Conservation (phyloP, 2,113 vertebrate genomes). For the Grantiella picta region DNA sequence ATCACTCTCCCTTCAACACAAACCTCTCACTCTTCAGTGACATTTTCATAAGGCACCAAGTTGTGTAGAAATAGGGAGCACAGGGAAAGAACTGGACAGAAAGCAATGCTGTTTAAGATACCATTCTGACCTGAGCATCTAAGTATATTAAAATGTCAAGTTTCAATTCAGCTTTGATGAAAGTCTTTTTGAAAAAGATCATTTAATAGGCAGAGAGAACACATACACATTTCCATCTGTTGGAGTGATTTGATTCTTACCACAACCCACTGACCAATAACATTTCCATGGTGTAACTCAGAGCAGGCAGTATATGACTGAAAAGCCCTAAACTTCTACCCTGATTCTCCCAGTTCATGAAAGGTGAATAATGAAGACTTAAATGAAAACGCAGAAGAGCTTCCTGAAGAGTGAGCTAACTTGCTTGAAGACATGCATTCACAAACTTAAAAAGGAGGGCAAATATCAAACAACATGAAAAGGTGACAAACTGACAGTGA, state of each 20-base stretch:
- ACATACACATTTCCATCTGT: background rate
- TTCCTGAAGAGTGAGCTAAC: background rate
- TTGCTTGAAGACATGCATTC: background rate
- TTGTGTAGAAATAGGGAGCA: background rate
- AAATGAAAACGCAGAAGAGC: background rate
- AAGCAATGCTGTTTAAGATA: background rate
- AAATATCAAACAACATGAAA: background rate
- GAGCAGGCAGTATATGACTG: fast-evolving
- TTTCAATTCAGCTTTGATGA: background rate
- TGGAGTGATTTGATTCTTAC: background rate
- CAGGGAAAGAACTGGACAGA: background rate
- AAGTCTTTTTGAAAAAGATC: background rate
- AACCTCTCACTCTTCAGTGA: background rate
- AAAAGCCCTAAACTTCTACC: background rate
- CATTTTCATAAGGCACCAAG: background rate
- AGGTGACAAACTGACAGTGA: background rate
- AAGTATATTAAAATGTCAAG: background rate
- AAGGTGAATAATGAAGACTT: background rate
- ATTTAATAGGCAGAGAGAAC: background rate
- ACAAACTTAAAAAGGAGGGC: background rate
- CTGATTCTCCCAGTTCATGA: background rate
- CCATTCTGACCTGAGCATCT: background rate
- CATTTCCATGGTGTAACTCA: background rate
- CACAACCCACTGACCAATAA: background rate
- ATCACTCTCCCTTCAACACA: background rate